Percentiles rank a stretch among this genome's conserved stretches.
Conservation (phyloP, 1,140 invertebrate species). For the Platorchestia sp. region DNA sequence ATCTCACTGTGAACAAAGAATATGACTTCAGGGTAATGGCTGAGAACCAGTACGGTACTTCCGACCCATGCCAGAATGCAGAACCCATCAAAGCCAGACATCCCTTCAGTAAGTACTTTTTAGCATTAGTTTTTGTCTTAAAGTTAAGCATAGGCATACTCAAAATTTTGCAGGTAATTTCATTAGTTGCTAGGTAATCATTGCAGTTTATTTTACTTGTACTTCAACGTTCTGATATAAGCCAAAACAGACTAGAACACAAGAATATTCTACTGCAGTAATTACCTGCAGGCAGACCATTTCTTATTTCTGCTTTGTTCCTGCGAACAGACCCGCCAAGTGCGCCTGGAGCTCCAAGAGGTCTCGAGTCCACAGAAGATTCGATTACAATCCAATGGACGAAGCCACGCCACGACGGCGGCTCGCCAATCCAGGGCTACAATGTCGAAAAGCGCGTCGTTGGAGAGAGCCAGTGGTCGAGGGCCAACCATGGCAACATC, state of each 20-base stretch:
- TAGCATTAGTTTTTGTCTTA: background rate
- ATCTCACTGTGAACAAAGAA: conserved; percentile 88
- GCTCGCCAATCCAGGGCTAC: conserved; percentile 91
- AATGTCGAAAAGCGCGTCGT: conserved; percentile 92
- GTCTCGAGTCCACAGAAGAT: conserved; percentile 90
- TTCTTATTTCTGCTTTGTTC: background rate
- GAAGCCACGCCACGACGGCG: conserved; percentile 93
- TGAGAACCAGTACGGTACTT: conserved; percentile 96
- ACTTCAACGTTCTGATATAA: background rate
- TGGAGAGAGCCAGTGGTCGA: conserved; percentile 88
- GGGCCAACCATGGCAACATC: conserved; percentile 85
- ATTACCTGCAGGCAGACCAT: background rate
- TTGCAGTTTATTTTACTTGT: background rate
- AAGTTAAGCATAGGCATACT: background rate
- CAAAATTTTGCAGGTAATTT: background rate
- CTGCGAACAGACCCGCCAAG: conserved; percentile 81
- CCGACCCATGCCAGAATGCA: conserved; percentile 88
- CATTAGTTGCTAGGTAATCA: background rate
- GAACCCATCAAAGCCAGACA: conserved; percentile 94
- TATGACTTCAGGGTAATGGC: conserved; percentile 99
- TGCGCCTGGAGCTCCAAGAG: conserved; percentile 87
- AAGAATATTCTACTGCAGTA: background rate
- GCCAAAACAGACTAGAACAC: background rate
- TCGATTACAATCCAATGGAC: conserved; percentile 95
- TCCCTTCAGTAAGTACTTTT: conserved; percentile 82